A percentile compares a stretch with the other conserved stretches of the same genome.
These are phyloP conservation scores for Brevipalpus yothersi DNA, from an alignment of 1,140 invertebrate species.

Conservation along the genomic window DNA sequence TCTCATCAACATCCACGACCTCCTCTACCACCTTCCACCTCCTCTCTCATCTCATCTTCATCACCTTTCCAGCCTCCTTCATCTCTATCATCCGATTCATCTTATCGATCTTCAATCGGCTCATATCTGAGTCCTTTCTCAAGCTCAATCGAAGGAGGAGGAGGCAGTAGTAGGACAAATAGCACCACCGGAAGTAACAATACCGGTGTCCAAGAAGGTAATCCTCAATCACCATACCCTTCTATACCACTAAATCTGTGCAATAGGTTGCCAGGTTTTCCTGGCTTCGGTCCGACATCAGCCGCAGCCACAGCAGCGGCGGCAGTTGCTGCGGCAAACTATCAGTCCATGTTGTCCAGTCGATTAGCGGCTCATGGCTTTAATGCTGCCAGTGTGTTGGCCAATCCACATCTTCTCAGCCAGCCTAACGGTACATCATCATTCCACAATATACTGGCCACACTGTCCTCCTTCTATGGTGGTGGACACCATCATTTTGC, in stretches of 20 bases:
- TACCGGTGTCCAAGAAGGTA: too few species aligned
- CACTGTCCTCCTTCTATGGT: slow-evolving; percentile 4
- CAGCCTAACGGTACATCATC: slow-evolving; percentile 2
- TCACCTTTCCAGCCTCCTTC: too few species aligned
- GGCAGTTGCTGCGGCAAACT: neutral
- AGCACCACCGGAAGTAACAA: too few species aligned
- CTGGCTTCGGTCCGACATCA: neutral
- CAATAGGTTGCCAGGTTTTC: neutral
- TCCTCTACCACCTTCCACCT: too few species aligned
- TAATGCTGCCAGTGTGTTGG: neutral
- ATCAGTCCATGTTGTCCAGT: neutral
- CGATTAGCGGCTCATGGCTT: neutral
- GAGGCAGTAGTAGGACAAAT: neutral
- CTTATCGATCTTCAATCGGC: too few species aligned
- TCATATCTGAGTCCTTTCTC: too few species aligned
- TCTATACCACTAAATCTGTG: neutral
- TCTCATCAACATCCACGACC: too few species aligned
- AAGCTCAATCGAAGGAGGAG: neutral
- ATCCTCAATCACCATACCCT: neutral
- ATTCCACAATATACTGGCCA: slow-evolving; percentile 8
- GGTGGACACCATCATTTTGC: neutral
- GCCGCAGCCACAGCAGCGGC: neutral
- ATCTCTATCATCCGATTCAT: too few species aligned
- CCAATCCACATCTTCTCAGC: slow-evolving; percentile 2
- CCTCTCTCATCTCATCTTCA: too few species aligned